Evolutionary conservation across 1,140 invertebrate species (phyloP), one percentile per base, ranked within the genome.

Genomic region (Diorhabda sublineata): DNA sequence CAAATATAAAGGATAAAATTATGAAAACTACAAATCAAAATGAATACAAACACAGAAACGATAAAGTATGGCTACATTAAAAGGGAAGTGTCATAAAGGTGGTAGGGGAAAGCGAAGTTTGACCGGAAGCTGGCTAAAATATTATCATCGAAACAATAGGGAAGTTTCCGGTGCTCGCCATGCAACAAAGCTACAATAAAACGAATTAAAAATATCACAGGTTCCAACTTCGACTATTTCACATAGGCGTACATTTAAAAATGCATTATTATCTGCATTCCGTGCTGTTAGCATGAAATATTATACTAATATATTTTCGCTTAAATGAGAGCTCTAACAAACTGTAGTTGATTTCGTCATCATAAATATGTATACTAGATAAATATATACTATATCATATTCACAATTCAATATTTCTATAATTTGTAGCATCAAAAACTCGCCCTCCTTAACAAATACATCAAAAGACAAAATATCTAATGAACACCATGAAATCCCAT

Each of bases 81-180:
- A 68, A 64, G 63, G 63, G 61, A 68, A 68, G 61, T 60, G 63
- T 60, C 63, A 68, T 65, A 62, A 68, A 68, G 66, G 71, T 61
- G 71, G 65, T 60, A 60, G 65, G 65, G 65, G 67, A 58, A 62
- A 47, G 58, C 71, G 67, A 47, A 58, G 69, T 66, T 61, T 70
- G 71, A 68, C 68, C 69, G 71, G 71, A 68, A 73, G 64, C 58
- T 59, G 52, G 66, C 68, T 70, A 66, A 69, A 73, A 70, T 73
- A 73, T 70, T 73, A 70, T 73, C 69, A 69, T 61, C 58, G 66
- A 70, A 72, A 73, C 71, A 73, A 73, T 73, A 68, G 71, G 69
- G 68, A 52, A 60, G 62, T 66, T 66, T 73, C 71, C 71, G 71
- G 43, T 45, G 69, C 58, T 59, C 58, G 68, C 63, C 69, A 70